A percentile compares a stretch with the other conserved stretches of the same genome.
phyloP scores from a whole-genome alignment of 1,140 invertebrate genomes.

The Philotrypesis tridentata region DNA sequence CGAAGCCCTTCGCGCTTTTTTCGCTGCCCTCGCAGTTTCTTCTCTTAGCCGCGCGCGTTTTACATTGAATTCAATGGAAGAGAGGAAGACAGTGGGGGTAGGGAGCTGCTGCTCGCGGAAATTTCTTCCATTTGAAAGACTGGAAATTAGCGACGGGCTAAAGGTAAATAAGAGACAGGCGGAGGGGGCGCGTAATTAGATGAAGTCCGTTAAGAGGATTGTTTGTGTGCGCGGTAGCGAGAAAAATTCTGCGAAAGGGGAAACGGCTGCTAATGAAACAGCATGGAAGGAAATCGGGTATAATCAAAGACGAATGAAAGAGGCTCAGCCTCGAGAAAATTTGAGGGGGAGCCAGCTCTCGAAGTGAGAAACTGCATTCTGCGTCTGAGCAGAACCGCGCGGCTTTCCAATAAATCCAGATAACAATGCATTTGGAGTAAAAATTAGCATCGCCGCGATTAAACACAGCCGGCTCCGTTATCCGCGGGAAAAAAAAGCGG shows the following conservation, averaged over 20 bases:
- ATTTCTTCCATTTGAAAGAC: background rate
- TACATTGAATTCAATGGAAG: slow-evolving; percentile 14
- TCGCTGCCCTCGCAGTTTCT: background rate
- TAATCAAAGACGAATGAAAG: slow-evolving; percentile 3
- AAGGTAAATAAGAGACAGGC: background rate
- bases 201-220: slow-evolving; percentile 23
- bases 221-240: background rate
- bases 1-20: background rate
- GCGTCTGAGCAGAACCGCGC: no score
- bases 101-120: background rate
- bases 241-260: background rate
- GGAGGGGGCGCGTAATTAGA: background rate
- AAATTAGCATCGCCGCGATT: slow-evolving; percentile 24
- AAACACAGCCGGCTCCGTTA: background rate
- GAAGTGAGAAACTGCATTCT: no score
- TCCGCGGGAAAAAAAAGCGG: background rate
- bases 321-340: background rate
- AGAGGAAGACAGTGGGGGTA: background rate
- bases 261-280: background rate
- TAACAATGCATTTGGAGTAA: no score
- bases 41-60: background rate
- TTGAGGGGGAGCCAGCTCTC: no score
- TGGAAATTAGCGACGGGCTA: slow-evolving; percentile 6
- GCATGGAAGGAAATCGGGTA: background rate
- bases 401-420: background rate